Evolutionary conservation across 2,888 invertebrate species (phyloP), one percentile per base, ranked within the genome.

Genomic region (Omphaloscelis lunosa): DNA sequence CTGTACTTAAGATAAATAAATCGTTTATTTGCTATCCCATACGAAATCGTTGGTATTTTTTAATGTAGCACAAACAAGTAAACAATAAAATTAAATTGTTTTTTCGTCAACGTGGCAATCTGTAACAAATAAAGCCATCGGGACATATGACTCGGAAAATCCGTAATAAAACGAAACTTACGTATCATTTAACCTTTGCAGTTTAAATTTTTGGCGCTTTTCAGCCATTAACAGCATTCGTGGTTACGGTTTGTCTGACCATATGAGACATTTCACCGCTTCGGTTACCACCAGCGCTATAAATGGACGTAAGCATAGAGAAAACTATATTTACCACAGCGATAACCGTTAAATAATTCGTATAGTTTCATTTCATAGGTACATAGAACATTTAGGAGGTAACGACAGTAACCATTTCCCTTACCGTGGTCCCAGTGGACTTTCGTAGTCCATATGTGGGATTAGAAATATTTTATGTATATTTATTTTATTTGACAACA

Each of bases 131-230:
- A 76, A 81, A 85, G 27, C 73, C 56, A 70, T 75, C 12, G 67
- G 51, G 11, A 39, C 61, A 66, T 58, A 77, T 77, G 71, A 83
- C 68, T 82, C 77, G 77, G 82, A 72, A 84, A 79, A 86, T 77
- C 58, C 71, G 76, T 65, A 85, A 79, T 83, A 85, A 77, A 78
- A 78, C 48, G 59, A 58, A 78, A 79, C 79, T 84, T 84, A 72
- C 86, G 86, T 72, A 62, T 83, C 74, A 79, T 86, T 84, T 74
- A 84, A 76, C 79, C 59, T 63, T 75, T 72, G 77, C 58, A 83
- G 79, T 74, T 79, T 45, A 74, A 29, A 86, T 86, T 83, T 84
- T 86, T 74, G 79, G 72, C 63, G 53, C 62, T 83, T 76, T 82
- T 82, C 39, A 70, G 53, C 77, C 86, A 86, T 84, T 84, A 74